phyloP scores from a whole-genome alignment of 2,888 invertebrate species.

The Tenthredo mesomela region DNA sequence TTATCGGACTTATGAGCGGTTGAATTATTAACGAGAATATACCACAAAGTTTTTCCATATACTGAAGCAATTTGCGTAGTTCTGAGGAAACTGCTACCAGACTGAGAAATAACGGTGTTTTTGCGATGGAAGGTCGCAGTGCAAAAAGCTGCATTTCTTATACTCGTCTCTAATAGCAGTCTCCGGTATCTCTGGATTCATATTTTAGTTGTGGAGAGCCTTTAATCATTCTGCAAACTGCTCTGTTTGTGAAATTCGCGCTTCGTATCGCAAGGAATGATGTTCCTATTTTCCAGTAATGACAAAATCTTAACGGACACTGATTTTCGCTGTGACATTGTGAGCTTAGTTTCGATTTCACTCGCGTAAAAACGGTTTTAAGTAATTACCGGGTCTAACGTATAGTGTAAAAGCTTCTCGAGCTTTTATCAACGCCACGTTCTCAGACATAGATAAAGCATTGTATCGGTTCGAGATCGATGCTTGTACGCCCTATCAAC shows the following conservation, averaged over 20 bases:
- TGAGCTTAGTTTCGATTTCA: neutral
- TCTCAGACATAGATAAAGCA: slow-evolving; percentile 3
- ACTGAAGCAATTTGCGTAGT: neutral
- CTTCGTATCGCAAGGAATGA: neutral
- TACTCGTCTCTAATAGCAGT: neutral
- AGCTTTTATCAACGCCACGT: neutral
- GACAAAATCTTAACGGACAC: neutral
- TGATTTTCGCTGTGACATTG: neutral
- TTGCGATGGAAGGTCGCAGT: neutral
- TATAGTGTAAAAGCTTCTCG: neutral
- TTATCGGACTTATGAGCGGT: neutral
- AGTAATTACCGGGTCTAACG: neutral
- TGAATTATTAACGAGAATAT: neutral
- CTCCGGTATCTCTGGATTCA: neutral
- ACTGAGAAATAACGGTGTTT: neutral
- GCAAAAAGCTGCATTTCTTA: slow-evolving; percentile 8
- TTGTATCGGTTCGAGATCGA: slow-evolving; percentile 18
- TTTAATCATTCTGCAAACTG: neutral
- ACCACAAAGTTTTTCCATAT: slow-evolving; percentile 24
- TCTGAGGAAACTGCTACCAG: neutral
- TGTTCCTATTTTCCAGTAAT: neutral
- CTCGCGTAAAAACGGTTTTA: neutral
- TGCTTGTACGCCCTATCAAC: neutral
- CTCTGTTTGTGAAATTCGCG: neutral
- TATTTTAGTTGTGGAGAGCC: neutral